Percentiles rank a stretch among this genome's conserved stretches.
These are phyloP conservation scores for Lutjanus erythropterus DNA, from an alignment of 2,113 vertebrate genomes.

Conservation along the genomic window DNA sequence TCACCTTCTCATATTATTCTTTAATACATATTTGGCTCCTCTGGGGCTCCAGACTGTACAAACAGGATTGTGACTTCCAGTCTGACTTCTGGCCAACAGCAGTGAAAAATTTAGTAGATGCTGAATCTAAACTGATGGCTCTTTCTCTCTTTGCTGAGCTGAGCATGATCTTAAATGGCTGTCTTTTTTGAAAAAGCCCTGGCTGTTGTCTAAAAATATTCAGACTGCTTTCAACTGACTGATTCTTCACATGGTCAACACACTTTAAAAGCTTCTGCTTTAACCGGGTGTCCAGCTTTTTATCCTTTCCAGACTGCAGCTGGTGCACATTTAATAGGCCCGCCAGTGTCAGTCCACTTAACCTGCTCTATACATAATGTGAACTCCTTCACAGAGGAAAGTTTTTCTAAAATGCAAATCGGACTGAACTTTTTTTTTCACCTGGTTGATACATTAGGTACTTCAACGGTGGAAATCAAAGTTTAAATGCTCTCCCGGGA, in stretches of 20 bases:
- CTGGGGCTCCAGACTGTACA: background rate
- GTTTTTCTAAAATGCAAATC: background rate
- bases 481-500: background rate
- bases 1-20: slow-evolving; percentile 4
- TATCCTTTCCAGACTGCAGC: background rate
- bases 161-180: slow-evolving; percentile 21
- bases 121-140: slow-evolving; percentile 23
- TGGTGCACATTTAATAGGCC: slow-evolving; percentile 30
- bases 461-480: background rate
- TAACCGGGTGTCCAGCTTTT: background rate
- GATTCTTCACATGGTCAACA: slow-evolving; percentile 16
- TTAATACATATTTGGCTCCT: background rate
- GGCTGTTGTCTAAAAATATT: slow-evolving; percentile 53
- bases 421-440: background rate
- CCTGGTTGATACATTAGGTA: background rate
- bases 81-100: slow-evolving; percentile 20
- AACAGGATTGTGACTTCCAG: slow-evolving; percentile 7
- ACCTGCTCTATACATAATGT: slow-evolving; percentile 9
- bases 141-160: slow-evolving; percentile 1
- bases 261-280: slow-evolving; percentile 33
- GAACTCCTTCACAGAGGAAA: background rate
- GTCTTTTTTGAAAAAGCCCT: slow-evolving; percentile 18
- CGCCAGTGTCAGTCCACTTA: background rate
- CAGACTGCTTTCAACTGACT: slow-evolving; percentile 28
- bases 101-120: slow-evolving; percentile 49